A percentile compares a stretch with the other conserved stretches of the same genome.
phyloP scores from a whole-genome alignment of 2,113 vertebrate genomes.

The Malurus cyaneus region DNA sequence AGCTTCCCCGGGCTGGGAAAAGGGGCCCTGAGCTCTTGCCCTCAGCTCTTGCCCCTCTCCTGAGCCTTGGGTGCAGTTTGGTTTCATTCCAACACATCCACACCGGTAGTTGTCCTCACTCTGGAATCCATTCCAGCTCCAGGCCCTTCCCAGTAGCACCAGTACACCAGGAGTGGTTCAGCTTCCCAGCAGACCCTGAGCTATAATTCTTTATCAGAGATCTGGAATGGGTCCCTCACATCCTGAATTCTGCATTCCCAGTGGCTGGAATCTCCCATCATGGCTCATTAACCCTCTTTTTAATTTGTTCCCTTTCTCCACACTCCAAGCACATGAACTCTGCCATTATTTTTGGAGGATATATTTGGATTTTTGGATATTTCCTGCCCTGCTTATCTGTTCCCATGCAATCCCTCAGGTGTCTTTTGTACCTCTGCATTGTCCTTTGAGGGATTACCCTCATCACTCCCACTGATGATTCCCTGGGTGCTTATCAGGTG shows the following conservation, averaged over 20 bases:
- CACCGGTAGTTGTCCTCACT: not conserved
- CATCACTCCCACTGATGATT: not conserved
- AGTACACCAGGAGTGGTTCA: not conserved
- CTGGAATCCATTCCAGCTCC: not conserved
- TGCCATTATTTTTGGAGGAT: not conserved
- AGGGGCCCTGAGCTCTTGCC: not conserved
- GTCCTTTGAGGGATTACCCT: not conserved
- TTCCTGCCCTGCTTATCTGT: not conserved
- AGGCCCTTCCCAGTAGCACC: not conserved
- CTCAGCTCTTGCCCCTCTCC: not conserved
- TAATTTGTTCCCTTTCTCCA: not conserved
- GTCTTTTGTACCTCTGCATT: not conserved
- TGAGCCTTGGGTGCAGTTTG: not conserved
- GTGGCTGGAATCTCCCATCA: not conserved
- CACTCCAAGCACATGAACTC: accelerated
- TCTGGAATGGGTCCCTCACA: not conserved
- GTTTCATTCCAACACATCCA: not conserved
- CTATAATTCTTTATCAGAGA: not conserved
- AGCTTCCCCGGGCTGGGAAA: not conserved
- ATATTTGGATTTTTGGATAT: not conserved
- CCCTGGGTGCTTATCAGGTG: not conserved
- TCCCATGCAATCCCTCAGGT: not conserved
- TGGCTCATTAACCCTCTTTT: not conserved
- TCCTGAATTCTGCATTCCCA: not conserved
- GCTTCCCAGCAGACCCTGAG: not conserved